Conservation (phyloP, 2,888 invertebrate species). For the Bembecia ichneumoniformis region DNA sequence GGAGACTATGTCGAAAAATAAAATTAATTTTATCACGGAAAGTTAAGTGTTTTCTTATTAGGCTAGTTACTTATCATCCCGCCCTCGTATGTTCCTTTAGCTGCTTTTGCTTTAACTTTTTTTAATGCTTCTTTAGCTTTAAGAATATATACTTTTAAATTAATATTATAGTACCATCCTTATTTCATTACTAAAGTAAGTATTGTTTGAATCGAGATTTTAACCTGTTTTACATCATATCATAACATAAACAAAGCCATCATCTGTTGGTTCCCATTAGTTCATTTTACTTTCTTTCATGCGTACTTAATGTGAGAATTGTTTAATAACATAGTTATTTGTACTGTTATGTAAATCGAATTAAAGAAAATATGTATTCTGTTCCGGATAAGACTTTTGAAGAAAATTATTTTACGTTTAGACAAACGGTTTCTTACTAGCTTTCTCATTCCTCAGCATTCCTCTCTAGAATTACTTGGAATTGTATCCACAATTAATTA, state of each 20-base stretch:
- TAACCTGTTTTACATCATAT: conserved; percentile 29
- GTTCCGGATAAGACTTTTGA: neutral
- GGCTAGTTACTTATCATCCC: too few species aligned
- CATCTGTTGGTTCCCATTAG: conserved; percentile 25
- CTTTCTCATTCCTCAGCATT: too few species aligned
- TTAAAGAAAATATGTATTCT: neutral
- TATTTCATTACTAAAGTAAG: neutral
- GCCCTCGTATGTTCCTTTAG: too few species aligned
- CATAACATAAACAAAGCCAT: conserved; percentile 30
- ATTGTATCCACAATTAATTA: too few species aligned
- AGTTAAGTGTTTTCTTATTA: too few species aligned
- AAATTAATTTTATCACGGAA: too few species aligned
- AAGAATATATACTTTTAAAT: neutral
- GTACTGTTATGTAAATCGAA: neutral
- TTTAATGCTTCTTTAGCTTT: too few species aligned
- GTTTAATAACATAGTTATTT: neutral
- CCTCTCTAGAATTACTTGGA: too few species aligned
- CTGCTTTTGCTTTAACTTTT: too few species aligned
- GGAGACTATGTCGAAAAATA: too few species aligned
- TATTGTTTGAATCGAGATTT: conserved; percentile 16
- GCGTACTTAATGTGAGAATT: conserved; percentile 1
- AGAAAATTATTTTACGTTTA: too few species aligned
- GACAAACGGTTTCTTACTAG: too few species aligned
- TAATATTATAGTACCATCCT: neutral
- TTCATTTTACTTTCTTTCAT: conserved; percentile 36